Evolutionary conservation across 2,113 vertebrate species (phyloP).

Genomic region (Panurus biarmicus): DNA sequence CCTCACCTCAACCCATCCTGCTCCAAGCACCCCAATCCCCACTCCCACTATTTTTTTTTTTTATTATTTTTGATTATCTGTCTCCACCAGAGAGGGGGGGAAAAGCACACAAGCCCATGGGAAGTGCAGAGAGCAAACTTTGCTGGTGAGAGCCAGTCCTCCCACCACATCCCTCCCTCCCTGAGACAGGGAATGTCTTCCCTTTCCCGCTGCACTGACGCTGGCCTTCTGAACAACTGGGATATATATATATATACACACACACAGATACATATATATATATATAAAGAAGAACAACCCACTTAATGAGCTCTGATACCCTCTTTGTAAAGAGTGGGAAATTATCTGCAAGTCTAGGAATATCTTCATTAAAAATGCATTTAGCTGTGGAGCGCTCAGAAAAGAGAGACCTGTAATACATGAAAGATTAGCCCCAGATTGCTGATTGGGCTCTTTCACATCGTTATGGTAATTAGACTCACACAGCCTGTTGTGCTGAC

Average conservation of each 20-base stretch:
- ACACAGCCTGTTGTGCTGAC: constrained; percentile 74
- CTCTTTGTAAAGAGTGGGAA: constrained; percentile 71
- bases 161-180: background rate
- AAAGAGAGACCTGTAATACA: constrained; percentile 81
- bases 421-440: constrained; percentile 83
- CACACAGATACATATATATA: background rate
- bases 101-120: background rate
- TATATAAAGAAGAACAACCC: constrained; percentile 41
- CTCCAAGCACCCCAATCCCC: background rate
- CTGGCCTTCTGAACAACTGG: background rate
- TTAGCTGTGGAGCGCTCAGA: constrained; percentile 68
- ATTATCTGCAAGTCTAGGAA: constrained; percentile 73
- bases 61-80: background rate
- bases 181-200: background rate
- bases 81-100: background rate
- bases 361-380: constrained; percentile 84
- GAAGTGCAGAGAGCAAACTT: background rate
- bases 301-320: constrained; percentile 66
- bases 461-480: constrained; percentile 82
- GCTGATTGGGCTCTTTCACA: constrained; percentile 82
- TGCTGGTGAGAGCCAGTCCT: rapidly evolving
- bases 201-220: background rate
- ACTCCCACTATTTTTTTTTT: background rate
- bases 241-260: background rate
- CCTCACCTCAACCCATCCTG: background rate